Evolutionary conservation across 2,797 vertebrate species (phyloP).

Genomic region (Threskiornis aethiopicus): DNA sequence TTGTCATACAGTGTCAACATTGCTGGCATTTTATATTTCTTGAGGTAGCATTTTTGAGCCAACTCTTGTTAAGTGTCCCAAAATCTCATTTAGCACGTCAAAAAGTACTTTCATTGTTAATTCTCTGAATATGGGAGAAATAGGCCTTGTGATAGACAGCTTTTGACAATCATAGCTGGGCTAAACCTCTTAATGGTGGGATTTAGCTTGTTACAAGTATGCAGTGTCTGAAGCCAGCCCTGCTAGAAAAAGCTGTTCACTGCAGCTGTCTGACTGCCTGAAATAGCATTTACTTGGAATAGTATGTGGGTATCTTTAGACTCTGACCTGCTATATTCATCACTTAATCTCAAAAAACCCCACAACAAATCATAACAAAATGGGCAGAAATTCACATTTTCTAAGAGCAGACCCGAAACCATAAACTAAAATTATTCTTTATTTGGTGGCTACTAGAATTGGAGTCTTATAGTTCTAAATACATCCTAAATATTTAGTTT

Average conservation of each 20-base stretch:
- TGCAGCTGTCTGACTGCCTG: background rate
- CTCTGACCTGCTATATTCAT: background rate
- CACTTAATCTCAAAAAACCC: background rate
- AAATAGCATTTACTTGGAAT: background rate
- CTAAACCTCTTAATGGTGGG: background rate
- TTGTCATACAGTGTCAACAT: slow-evolving; percentile 45
- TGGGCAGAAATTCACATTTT: background rate
- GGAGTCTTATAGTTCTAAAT: background rate
- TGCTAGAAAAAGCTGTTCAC: background rate
- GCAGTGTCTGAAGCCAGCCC: background rate
- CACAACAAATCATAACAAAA: background rate
- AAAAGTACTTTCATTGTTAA: slow-evolving; percentile 44
- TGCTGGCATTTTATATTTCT: slow-evolving; percentile 45
- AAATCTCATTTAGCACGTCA: slow-evolving; percentile 30
- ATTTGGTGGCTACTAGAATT: background rate
- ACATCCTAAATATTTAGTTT: background rate
- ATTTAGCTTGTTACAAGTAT: background rate
- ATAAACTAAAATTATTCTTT: background rate
- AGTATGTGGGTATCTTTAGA: background rate
- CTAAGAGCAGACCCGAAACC: background rate
- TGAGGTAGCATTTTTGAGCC: slow-evolving; percentile 32
- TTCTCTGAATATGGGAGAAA: slow-evolving; percentile 8
- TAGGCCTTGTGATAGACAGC: background rate
- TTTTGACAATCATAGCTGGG: slow-evolving; percentile 6
- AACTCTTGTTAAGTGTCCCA: slow-evolving; percentile 18